Percentiles rank a stretch among this genome's conserved stretches.
These are phyloP conservation scores for Acanthosepion pharaonis DNA, from an alignment of 2,888 invertebrate species.

Conservation along the genomic window DNA sequence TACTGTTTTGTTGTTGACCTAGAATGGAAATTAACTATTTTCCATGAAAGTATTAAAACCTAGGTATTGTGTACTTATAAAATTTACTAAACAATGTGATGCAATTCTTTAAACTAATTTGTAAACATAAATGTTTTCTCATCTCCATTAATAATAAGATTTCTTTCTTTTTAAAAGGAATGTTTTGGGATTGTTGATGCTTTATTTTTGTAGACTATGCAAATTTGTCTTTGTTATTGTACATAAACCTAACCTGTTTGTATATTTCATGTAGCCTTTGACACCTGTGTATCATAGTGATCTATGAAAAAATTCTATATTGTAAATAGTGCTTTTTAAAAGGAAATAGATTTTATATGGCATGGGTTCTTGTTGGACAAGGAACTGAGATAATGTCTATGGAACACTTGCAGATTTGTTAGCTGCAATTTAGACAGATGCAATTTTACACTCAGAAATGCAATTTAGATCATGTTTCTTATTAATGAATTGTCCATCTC, in stretches of 20 bases:
- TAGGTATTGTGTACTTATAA: neutral
- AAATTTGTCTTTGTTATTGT: conserved; percentile 23
- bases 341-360: conserved; percentile 9
- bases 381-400: neutral
- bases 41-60: neutral
- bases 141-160: neutral
- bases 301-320: conserved; percentile 33
- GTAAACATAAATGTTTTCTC: neutral
- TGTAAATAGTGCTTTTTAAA: conserved; percentile 9
- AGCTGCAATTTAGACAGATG: neutral
- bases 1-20: neutral
- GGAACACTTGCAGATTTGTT: neutral
- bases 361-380: neutral
- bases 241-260: conserved; percentile 33
- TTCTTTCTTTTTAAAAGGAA: neutral
- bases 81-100: neutral
- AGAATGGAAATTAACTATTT: neutral
- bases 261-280: conserved; percentile 20
- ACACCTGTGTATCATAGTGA: conserved; percentile 16
- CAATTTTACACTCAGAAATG: neutral
- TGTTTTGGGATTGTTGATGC: neutral
- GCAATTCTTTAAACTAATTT: neutral
- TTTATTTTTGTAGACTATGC: conserved; percentile 33
- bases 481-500: neutral
- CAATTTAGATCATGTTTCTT: neutral